These are phyloP conservation scores for Leguminivora glycinivorella DNA, from an alignment of 1,140 invertebrate genomes.

Conservation along the genomic window DNA sequence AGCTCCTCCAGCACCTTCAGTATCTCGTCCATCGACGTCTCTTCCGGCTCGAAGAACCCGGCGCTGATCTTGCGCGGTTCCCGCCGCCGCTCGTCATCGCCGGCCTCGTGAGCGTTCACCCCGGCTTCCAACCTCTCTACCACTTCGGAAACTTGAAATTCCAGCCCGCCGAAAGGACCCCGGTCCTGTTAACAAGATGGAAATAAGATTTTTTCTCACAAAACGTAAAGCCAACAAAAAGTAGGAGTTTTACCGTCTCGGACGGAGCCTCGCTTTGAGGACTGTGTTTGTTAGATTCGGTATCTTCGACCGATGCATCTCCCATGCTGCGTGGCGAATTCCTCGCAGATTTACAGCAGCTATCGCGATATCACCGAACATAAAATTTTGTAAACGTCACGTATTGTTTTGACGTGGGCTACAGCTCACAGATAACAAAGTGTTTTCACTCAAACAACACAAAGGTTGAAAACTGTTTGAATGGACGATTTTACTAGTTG, in stretches of 20 bases:
- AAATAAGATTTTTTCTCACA: slow-evolving; percentile 29
- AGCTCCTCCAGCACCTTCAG: slow-evolving; percentile 69
- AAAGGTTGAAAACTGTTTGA: neutral
- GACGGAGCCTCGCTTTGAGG: slow-evolving; percentile 44
- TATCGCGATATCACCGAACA: slow-evolving; percentile 38
- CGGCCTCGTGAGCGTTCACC: slow-evolving; percentile 68
- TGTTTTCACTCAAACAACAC: neutral
- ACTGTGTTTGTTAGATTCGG: slow-evolving; percentile 54
- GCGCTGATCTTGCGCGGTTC: slow-evolving; percentile 66
- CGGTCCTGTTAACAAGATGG: slow-evolving; percentile 61
- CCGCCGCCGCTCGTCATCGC: slow-evolving; percentile 62
- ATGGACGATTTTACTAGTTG: neutral
- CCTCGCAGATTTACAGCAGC: slow-evolving; percentile 60
- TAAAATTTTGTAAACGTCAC: slow-evolving; percentile 75
- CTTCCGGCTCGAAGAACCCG: slow-evolving; percentile 70
- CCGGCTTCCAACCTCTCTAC: slow-evolving; percentile 83
- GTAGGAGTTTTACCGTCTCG: slow-evolving; percentile 50
- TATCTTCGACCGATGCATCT: slow-evolving; percentile 61
- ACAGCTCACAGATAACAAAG: slow-evolving; percentile 13
- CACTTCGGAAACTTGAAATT: slow-evolving; percentile 84
- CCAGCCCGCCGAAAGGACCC: slow-evolving; percentile 79
- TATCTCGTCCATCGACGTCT: slow-evolving; percentile 71
- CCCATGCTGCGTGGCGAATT: slow-evolving; percentile 72
- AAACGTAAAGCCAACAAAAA: slow-evolving; percentile 5
- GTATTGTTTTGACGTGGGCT: slow-evolving; percentile 24